Base-by-base conservation (phyloP, 2,888 invertebrate genomes). In the Mesopsocus fuscifrons region DNA sequence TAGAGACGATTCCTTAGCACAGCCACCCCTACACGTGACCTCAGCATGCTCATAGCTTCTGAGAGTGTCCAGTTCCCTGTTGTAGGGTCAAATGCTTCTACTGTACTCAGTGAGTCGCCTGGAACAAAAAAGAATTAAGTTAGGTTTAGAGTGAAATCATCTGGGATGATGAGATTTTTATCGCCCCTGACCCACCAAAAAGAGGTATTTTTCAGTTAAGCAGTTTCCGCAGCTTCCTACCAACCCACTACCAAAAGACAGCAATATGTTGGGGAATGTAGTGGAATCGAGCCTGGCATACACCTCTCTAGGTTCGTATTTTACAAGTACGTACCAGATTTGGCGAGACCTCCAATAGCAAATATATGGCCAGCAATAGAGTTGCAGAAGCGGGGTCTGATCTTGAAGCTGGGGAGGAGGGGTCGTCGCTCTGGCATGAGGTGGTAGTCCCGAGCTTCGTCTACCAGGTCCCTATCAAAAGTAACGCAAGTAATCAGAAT, bases 361-460 rank as follows among this genome's bases (percentile, higher is more conserved):
- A 80, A 88, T 48, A 88, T 83, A 53, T 80, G 74, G 1, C 87
- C 87, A 50, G 76, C 72, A 16, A 80, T 69, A 51, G 66, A 68
- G 56, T 77, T 77, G 51, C 80, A 80, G 50, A 75, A 74, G 20
- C 88, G 68, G 8, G 81, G 80, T 45, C 77, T 68, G 2, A 78
- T 79, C 51, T 78, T 69, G 57, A 80, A 82, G 47, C 78, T 78
- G 55, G 80, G 80, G 48, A 85, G 61, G 34, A 81, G 57, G n/a
- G 74, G 70, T 5, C 85, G 65, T 47, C 87, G 64, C 58, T 88
- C 85, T 2, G 88, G 89, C 68, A 89, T 77, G 45, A 88, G 62
- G 59, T 87, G 83, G 59, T 80, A 89, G 55, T 87, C 85, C 57
- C 81, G 72, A 1, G 88, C 88, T 60, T 87, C 88, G 58, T 89